Evolutionary conservation across 2,797 vertebrate species (phyloP), one percentile per base, ranked within the genome.

Genomic region (Sitta carolinensis): DNA sequence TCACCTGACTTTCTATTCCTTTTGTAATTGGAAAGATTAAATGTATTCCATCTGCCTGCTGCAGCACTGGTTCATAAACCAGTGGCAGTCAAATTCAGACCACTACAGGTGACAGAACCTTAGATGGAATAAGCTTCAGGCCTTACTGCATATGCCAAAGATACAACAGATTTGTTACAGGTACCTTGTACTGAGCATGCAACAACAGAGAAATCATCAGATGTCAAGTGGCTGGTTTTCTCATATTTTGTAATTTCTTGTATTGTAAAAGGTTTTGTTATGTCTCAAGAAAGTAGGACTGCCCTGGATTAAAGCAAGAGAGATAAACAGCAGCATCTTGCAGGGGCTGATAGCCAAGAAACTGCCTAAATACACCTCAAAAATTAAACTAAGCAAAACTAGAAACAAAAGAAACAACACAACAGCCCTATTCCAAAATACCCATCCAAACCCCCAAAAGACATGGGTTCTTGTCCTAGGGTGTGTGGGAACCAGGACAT

Each of bases 381-480:
- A 55, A 48, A 9, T 7, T 1, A 62, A 72, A 64, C 20, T 5
- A 29, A 47, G 16, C 13, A 66, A 66, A 59, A 16, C 6, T 3
- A 14, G 32, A 54, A 55, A 47, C 7, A 32, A 32, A 21, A 42
- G 7, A 25, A 54, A 11, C 1, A n/a, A 15, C 18, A 47, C 5
- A 29, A 23, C 6, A 43, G 2, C 9, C 10, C 11, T 10, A 29
- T 29, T 13, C 4, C 51, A 47, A 59, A 84, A 78, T 11, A 52
- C 6, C 5, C 25, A 23, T 13, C 5, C 30, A 30, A 58, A 59
- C 0, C 0, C 6, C 5, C n/a, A 43, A 22, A 20, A 63, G 3
- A 52, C 15, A 21, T 1, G 0, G 1, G 9, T 57, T 66, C 8
- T 62, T n/a, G n/a, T n/a, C n/a, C n/a, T n/a, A n/a, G n/a, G n/a